phyloP scores from a whole-genome alignment of 2,797 vertebrate species.

The Dendrocincla tyrannina region DNA sequence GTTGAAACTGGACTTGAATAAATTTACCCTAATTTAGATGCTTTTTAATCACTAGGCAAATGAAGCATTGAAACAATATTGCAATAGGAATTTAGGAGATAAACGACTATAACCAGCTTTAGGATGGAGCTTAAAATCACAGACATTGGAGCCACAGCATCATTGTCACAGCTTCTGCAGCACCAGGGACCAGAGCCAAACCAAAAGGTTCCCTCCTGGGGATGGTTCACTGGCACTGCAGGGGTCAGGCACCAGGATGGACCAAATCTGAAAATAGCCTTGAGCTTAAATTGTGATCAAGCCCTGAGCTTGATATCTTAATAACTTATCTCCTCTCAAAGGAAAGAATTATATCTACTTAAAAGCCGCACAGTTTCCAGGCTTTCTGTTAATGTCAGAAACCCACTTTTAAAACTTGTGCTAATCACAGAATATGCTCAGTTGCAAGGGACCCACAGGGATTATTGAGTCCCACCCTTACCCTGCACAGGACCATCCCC shows the following conservation, averaged over 20 bases:
- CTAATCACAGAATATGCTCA: not conserved
- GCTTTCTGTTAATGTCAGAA: not conserved
- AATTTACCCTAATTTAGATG: slow-evolving; percentile 12
- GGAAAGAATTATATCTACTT: not conserved
- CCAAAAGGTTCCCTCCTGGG: not conserved
- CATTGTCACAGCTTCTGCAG: not conserved
- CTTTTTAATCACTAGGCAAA: slow-evolving; percentile 42
- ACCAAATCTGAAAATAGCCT: not conserved
- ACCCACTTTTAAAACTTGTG: not conserved
- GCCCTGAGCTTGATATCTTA: not conserved
- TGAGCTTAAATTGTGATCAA: not conserved
- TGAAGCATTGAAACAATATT: slow-evolving; percentile 28
- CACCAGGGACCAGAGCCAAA: not conserved
- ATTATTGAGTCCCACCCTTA: not conserved
- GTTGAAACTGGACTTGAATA: slow-evolving; percentile 24
- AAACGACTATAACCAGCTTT: not conserved
- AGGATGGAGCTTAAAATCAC: slow-evolving; percentile 5
- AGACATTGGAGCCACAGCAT: not conserved
- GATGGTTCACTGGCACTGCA: not conserved
- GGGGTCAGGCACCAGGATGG: accelerated
- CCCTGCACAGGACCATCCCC: not conserved
- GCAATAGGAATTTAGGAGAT: slow-evolving; percentile 25
- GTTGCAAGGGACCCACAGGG: not conserved
- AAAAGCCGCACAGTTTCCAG: not conserved
- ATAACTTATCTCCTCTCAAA: not conserved